Conservation (phyloP, 2,888 invertebrate species). For the Timema podura region DNA sequence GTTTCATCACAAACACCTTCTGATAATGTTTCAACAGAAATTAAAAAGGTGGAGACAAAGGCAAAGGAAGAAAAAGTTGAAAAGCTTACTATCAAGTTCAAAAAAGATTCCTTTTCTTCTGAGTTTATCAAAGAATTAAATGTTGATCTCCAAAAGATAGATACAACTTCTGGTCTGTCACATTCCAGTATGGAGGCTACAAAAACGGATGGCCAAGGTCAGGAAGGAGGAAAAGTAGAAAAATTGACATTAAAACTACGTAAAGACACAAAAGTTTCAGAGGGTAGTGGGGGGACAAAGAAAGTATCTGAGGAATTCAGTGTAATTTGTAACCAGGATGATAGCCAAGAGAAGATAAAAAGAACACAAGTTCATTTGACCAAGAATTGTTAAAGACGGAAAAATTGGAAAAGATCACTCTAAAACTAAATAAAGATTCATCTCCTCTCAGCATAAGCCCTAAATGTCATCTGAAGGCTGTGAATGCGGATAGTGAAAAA, state of each 20-base stretch:
- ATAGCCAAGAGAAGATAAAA: neutral
- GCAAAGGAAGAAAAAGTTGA: slow-evolving; percentile 48
- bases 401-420: too few species aligned
- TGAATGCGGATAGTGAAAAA: too few species aligned
- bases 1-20: too few species aligned
- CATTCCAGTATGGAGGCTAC: too few species aligned
- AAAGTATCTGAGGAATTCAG: neutral
- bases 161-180: too few species aligned
- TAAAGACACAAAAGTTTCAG: slow-evolving; percentile 22
- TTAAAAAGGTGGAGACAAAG: slow-evolving; percentile 43
- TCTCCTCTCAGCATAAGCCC: too few species aligned
- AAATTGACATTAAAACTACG: slow-evolving; percentile 42
- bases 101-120: slow-evolving; percentile 18
- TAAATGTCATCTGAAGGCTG: too few species aligned
- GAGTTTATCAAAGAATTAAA: too few species aligned
- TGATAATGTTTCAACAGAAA: too few species aligned
- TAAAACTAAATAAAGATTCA: too few species aligned
- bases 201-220: neutral
- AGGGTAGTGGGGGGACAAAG: slow-evolving; percentile 19
- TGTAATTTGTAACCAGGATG: neutral
- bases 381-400: too few species aligned
- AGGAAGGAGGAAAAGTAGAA: slow-evolving; percentile 24
- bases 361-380: neutral
- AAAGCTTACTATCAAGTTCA: slow-evolving; percentile 28
- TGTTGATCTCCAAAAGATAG: too few species aligned